Evolutionary conservation across 2,113 vertebrate genomes (phyloP).

Genomic region (Sinocyclocheilus rhinocerous): DNA sequence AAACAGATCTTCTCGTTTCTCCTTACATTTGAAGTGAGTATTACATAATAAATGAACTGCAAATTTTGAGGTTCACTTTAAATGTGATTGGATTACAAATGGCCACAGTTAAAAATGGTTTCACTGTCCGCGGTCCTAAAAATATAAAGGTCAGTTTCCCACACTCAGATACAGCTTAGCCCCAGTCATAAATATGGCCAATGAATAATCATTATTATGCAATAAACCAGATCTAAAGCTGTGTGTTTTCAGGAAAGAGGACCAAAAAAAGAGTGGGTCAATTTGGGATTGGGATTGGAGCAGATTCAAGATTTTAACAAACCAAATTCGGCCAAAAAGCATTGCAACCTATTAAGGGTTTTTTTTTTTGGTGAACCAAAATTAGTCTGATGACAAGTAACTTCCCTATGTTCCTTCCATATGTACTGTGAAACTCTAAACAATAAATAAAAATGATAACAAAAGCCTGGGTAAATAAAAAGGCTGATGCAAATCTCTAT

Average conservation of each 20-base stretch:
- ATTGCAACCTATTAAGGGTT: not conserved
- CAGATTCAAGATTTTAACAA: not conserved
- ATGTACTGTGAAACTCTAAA: not conserved
- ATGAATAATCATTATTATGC: conserved; percentile 21
- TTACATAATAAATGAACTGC: not conserved
- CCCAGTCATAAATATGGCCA: not conserved
- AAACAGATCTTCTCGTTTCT: too few species aligned
- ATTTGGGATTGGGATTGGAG: not conserved
- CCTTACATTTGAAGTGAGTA: too few species aligned
- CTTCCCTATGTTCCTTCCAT: too few species aligned
- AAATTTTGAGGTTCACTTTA: not conserved
- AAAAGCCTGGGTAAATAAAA: not conserved
- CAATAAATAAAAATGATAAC: not conserved
- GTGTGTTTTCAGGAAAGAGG: conserved; percentile 19
- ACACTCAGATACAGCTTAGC: conserved; percentile 11
- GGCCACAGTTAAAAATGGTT: not conserved
- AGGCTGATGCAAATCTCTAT: conserved; percentile 12
- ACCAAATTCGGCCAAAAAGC: not conserved
- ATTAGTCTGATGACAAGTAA: not conserved
- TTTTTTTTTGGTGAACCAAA: not conserved
- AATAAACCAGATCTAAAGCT: conserved; percentile 12
- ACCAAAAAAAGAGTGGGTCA: not conserved
- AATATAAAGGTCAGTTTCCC: conserved; percentile 28
- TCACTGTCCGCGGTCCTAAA: not conserved
- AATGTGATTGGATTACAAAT: conserved; percentile 9